These are phyloP conservation scores for Leptinotarsa tumamoca DNA, from an alignment of 2,888 invertebrate genomes.

Conservation along the genomic window DNA sequence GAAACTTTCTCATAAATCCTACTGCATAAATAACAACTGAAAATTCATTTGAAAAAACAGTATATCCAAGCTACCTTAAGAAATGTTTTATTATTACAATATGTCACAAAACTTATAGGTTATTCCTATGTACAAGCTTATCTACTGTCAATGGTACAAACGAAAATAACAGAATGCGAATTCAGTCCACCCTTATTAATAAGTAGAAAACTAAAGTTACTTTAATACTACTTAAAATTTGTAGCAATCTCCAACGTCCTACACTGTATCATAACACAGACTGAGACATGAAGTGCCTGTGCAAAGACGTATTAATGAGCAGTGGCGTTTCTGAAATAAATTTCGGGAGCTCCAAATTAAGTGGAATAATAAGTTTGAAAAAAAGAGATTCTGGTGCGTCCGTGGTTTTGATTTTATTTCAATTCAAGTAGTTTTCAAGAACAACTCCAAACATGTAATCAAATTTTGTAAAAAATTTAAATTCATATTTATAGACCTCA, in stretches of 20 bases:
- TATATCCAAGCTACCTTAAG: not conserved
- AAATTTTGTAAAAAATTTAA: too few relatives aligned
- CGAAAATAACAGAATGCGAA: not conserved
- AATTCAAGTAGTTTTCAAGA: too few relatives aligned
- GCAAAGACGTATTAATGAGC: not conserved
- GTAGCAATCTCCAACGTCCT: not conserved
- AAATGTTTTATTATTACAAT: too few relatives aligned
- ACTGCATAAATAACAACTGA: not conserved
- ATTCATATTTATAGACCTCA: too few relatives aligned
- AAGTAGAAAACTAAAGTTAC: not conserved
- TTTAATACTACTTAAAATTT: not conserved
- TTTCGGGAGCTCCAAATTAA: not conserved
- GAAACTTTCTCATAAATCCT: not conserved
- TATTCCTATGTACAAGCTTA: not conserved
- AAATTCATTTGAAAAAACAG: not conserved
- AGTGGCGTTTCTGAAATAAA: not conserved
- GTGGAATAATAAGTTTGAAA: too few relatives aligned
- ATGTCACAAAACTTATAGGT: not conserved
- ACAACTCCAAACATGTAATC: too few relatives aligned
- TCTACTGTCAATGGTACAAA: not conserved
- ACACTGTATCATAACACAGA: not conserved
- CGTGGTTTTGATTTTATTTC: too few relatives aligned
- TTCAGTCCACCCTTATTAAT: not conserved
- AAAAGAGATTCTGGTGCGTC: too few relatives aligned
- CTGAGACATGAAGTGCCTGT: not conserved